These are phyloP conservation scores for Progne subis DNA, from an alignment of 2,113 vertebrate genomes.

Conservation along the genomic window DNA sequence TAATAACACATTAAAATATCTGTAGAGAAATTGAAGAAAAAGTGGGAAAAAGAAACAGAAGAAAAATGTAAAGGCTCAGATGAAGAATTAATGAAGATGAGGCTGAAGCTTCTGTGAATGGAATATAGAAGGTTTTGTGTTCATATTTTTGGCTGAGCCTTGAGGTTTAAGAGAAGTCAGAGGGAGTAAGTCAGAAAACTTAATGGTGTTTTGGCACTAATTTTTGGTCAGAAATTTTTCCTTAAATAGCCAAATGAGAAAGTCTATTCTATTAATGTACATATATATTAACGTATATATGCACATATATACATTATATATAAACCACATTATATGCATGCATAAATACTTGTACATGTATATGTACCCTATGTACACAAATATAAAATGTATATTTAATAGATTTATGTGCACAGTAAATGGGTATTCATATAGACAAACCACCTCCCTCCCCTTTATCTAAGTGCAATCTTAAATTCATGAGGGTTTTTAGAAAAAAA, in stretches of 20 bases:
- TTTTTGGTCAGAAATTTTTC: background rate
- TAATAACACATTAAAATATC: background rate
- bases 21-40: background rate
- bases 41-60: background rate
- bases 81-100: background rate
- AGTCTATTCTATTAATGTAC: background rate
- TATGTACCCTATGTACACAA: background rate
- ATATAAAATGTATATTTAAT: background rate
- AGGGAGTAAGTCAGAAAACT: background rate
- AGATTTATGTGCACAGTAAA: background rate
- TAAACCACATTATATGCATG: background rate
- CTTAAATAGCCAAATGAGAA: background rate
- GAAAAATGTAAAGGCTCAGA: background rate
- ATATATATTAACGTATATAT: background rate
- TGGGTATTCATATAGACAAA: background rate
- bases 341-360: background rate
- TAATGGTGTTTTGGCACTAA: background rate
- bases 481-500: background rate
- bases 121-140: background rate
- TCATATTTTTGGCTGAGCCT: background rate
- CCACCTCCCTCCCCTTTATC: background rate
- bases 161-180: background rate
- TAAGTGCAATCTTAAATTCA: background rate
- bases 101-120: background rate
- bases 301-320: background rate